phyloP scores from a whole-genome alignment of 2,888 invertebrate genomes.

The Lochmaea capreae region DNA sequence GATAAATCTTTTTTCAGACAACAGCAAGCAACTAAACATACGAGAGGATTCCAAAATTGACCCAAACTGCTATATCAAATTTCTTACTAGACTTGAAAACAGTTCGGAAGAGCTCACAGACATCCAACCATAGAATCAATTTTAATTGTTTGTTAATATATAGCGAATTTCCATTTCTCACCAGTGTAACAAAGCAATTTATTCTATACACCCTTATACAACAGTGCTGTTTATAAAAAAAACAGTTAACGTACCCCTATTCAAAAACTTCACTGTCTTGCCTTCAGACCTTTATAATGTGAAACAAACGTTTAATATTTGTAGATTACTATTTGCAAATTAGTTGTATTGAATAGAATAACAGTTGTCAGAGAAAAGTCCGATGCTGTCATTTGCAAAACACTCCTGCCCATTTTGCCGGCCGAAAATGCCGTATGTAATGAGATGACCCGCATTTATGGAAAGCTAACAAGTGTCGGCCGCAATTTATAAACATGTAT shows the following conservation, averaged over 20 bases:
- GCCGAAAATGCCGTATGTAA: slow-evolving; percentile 32
- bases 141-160: too few species aligned
- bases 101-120: too few species aligned
- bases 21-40: neutral
- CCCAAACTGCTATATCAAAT: too few species aligned
- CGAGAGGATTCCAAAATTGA: neutral
- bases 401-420: slow-evolving; percentile 9
- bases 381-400: neutral
- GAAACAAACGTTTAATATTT: neutral
- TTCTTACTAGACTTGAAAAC: too few species aligned
- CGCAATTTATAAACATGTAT: slow-evolving; percentile 32
- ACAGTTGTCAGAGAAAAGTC: neutral
- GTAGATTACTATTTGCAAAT: neutral
- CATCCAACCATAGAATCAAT: too few species aligned
- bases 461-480: slow-evolving; percentile 39
- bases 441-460: slow-evolving; percentile 32
- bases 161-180: too few species aligned
- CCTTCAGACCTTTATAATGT: neutral
- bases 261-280: too few species aligned
- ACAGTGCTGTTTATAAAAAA: too few species aligned
- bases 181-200: too few species aligned
- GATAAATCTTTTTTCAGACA: neutral
- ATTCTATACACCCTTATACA: too few species aligned
- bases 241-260: too few species aligned
- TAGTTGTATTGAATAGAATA: neutral